phyloP scores from a whole-genome alignment of 1,140 invertebrate genomes.

The Maconellicoccus hirsutus region DNA sequence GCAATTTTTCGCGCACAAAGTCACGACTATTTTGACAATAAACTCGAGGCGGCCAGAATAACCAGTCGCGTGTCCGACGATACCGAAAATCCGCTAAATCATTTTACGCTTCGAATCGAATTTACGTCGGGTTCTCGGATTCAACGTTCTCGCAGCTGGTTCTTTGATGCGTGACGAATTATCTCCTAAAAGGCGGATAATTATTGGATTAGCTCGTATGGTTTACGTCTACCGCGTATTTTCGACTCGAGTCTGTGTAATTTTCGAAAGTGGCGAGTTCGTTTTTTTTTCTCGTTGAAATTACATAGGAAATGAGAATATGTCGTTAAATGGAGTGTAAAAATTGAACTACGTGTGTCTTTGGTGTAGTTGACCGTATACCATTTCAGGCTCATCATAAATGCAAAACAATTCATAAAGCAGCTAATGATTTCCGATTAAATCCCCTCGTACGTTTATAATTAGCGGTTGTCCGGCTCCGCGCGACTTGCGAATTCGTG shows the following conservation, averaged over 20 bases:
- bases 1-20: not conserved
- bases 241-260: not conserved
- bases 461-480: not conserved
- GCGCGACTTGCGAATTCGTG: not conserved
- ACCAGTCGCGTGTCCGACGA: constrained; percentile 1
- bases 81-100: not conserved
- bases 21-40: constrained; percentile 9
- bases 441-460: not conserved
- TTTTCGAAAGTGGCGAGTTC: too few species aligned
- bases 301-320: too few species aligned
- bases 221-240: not conserved
- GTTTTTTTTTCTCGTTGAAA: too few species aligned
- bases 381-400: too few species aligned
- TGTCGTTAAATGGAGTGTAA: too few species aligned
- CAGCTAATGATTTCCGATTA: not conserved
- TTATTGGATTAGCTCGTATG: not conserved
- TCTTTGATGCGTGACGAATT: constrained; percentile 2
- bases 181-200: not conserved
- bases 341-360: too few species aligned
- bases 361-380: too few species aligned
- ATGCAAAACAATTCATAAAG: not conserved
- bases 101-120: not conserved
- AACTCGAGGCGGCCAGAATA: not conserved
- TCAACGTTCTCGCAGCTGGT: not conserved
- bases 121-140: not conserved